Evolutionary conservation across 2,888 invertebrate genomes (phyloP).

Genomic region (Drosophila algonquin): DNA sequence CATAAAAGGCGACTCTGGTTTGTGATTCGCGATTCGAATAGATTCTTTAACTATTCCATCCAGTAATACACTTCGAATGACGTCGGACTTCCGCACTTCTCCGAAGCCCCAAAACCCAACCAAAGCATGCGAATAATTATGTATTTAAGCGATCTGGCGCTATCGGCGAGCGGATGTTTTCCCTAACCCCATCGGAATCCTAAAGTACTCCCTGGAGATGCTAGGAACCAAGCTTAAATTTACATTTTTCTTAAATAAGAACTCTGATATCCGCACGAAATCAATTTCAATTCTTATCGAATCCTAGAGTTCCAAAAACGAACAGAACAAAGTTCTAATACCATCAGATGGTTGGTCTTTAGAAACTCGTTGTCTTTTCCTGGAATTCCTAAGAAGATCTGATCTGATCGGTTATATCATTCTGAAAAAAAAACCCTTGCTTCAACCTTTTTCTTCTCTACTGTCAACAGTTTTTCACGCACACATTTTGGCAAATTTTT

Average conservation of each 20-base stretch:
- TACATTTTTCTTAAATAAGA: neutral
- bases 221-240: neutral
- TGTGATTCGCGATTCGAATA: conserved; percentile 39
- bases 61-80: conserved; percentile 30
- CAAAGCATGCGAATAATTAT: neutral
- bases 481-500: conserved; percentile 15
- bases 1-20: conserved; percentile 37
- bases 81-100: conserved; percentile 7
- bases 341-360: neutral
- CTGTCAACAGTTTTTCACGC: conserved; percentile 17
- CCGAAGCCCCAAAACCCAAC: neutral
- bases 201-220: neutral
- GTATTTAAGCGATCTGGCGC: neutral
- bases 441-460: too few species aligned
- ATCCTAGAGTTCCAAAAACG: too few species aligned
- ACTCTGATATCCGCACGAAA: too few species aligned
- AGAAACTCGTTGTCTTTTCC: neutral
- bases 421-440: neutral
- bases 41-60: conserved; percentile 23
- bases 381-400: neutral
- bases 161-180: neutral
- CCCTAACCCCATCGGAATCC: neutral
- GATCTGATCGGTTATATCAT: conserved; percentile 13
- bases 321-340: neutral
- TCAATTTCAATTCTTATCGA: too few species aligned